Evolutionary conservation across 2,888 invertebrate species (phyloP).

Genomic region (Meiosimyza platycephala): DNA sequence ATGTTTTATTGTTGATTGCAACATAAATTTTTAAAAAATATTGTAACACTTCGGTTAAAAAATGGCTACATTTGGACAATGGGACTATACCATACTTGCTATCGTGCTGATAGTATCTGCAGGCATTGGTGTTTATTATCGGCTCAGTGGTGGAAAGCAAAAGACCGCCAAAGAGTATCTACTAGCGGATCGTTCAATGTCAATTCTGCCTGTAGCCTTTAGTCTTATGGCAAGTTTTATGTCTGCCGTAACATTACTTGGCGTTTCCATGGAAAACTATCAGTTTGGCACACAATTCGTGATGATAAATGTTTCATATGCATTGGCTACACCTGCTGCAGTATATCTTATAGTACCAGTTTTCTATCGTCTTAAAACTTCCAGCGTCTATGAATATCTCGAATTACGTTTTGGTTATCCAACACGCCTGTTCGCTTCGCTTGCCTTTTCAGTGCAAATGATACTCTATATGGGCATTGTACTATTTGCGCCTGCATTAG

Average conservation of each 20-base stretch:
- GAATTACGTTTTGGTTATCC: slow-evolving; percentile 85
- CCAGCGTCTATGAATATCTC: slow-evolving; percentile 94
- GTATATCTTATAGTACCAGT: slow-evolving; percentile 85
- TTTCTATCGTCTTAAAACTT: slow-evolving; percentile 83
- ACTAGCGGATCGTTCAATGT: slow-evolving; percentile 84
- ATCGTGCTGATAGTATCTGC: slow-evolving; percentile 79
- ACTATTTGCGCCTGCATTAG: slow-evolving; percentile 92
- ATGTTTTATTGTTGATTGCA: not conserved
- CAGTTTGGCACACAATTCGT: slow-evolving; percentile 84
- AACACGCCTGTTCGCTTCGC: slow-evolving; percentile 81
- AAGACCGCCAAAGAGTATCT: slow-evolving; percentile 89
- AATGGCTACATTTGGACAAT: slow-evolving; percentile 70
- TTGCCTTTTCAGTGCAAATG: slow-evolving; percentile 90
- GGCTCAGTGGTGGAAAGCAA: slow-evolving; percentile 86
- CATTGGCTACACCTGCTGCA: slow-evolving; percentile 81
- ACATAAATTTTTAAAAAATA: not conserved
- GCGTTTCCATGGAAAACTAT: slow-evolving; percentile 89
- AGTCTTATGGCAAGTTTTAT: slow-evolving; percentile 95
- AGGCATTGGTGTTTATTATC: slow-evolving; percentile 84
- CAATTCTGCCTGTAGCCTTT: slow-evolving; percentile 83
- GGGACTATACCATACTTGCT: slow-evolving; percentile 83
- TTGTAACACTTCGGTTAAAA: slow-evolving; percentile 24
- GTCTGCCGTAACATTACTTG: slow-evolving; percentile 90
- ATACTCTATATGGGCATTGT: slow-evolving; percentile 92
- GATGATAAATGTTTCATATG: slow-evolving; percentile 80